Evolutionary conservation across 2,888 invertebrate genomes (phyloP), one percentile per base, ranked within the genome.

Genomic region (Melipona beecheii): DNA sequence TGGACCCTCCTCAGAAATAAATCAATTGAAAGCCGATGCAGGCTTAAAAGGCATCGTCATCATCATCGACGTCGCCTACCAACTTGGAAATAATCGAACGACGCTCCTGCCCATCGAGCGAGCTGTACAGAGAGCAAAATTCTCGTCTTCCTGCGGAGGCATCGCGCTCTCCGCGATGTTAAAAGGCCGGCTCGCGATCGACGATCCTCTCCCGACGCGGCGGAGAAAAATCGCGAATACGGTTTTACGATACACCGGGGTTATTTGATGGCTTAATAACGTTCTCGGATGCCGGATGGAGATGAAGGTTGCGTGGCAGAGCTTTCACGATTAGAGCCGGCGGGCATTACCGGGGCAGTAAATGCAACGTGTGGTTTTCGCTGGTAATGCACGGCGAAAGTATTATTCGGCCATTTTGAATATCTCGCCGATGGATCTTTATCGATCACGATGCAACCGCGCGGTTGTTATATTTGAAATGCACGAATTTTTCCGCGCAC

Each of bases 11-110:
- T 90, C 87, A 89, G 92, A 93, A 92, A 92, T 93, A 93, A 93
- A 93, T 93, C 93, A 93, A 93, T 93, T 93, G 92, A n/a, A n/a
- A 93, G 92, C 88, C 91, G 91, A 91, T 91, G 91, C 91, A 89
- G 90, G 87, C 87, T 90, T 89, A 91, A 92, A 92, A 87, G 87
- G 91, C 92, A 87, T 78, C 88, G 92, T 92, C 93, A 92, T 92
- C 84, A 86, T 90, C 91, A 90, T 91, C 88, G 85, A 85, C 88
- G 86, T 87, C 85, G 78, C 78, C 84, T 27, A 24, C 70, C 80
- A 68, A 64, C 66, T 64, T 75, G 77, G 75, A 84, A 83, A 84
- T 88, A 81, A 88, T 82, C 86, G 82, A 87, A 70, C 75, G 78
- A 77, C 15, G 80, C 70, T 24, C 24, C 1, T 52, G 69, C 49